A percentile compares a stretch with the other conserved stretches of the same genome.
Evolutionary conservation across 2,113 vertebrate genomes (phyloP).

Genomic region (Amazona vittata): DNA sequence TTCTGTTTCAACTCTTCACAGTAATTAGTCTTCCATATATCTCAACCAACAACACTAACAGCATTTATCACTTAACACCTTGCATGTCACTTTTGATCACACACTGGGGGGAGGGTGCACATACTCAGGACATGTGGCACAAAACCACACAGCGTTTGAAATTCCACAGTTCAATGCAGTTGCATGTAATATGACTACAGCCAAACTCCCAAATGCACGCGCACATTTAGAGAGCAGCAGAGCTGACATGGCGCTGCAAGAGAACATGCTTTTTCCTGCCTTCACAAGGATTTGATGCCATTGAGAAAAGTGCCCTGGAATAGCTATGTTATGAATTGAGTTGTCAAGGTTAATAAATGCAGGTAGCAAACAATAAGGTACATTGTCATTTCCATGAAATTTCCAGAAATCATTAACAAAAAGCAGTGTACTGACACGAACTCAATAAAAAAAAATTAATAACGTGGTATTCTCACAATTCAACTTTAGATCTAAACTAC

Average conservation of each 20-base stretch:
- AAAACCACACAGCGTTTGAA: background rate
- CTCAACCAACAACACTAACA: background rate
- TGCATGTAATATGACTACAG: background rate
- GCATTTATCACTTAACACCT: background rate
- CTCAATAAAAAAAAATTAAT: background rate
- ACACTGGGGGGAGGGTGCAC: background rate
- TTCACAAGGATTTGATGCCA: background rate
- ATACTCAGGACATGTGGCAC: background rate
- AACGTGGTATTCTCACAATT: background rate
- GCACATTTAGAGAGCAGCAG: background rate
- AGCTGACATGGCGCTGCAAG: rapidly evolving
- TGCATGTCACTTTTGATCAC: background rate
- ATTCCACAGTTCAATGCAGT: background rate
- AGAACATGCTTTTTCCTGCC: background rate
- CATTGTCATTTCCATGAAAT: background rate
- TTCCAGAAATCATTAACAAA: background rate
- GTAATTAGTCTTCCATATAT: background rate
- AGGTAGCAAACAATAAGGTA: background rate
- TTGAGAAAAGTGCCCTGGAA: background rate
- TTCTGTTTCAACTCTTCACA: background rate
- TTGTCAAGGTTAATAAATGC: background rate
- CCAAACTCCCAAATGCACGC: background rate
- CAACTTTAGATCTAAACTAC: background rate
- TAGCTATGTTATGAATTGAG: background rate
- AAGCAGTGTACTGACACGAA: background rate